Evolutionary conservation across 2,113 vertebrate species (phyloP).

Genomic region (Pogona vitticeps): DNA sequence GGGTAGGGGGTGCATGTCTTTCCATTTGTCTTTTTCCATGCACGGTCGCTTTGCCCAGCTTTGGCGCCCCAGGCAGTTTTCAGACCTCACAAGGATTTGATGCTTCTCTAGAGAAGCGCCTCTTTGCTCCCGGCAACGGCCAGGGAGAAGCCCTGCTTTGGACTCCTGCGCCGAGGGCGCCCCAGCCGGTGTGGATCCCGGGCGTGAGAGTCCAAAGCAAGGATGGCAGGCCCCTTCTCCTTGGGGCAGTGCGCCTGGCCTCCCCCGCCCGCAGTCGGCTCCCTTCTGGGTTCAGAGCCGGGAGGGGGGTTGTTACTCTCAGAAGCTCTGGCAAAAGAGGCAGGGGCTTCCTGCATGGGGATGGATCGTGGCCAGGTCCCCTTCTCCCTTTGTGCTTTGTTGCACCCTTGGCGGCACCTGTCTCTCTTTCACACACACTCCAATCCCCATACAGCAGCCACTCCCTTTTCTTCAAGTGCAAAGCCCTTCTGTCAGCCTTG

Average conservation of each 20-base stretch:
- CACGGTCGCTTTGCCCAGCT: too few relatives aligned
- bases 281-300: not conserved
- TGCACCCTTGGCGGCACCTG: too few relatives aligned
- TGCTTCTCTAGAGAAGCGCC: not conserved
- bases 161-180: not conserved
- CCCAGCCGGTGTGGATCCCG: not conserved
- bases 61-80: not conserved
- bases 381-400: not conserved
- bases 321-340: not conserved
- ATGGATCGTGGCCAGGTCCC: not conserved
- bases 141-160: not conserved
- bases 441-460: too few relatives aligned
- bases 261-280: not conserved
- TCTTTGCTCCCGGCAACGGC: too few relatives aligned
- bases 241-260: not conserved
- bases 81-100: not conserved
- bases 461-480: conserved; percentile 8
- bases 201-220: too few relatives aligned
- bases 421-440: too few relatives aligned
- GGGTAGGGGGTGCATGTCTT: too few relatives aligned
- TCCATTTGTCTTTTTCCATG: not conserved
- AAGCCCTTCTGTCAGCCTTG: conserved; percentile 16
- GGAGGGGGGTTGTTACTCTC: not conserved
- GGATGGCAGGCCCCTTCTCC: not conserved
- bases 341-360: not conserved